These are phyloP conservation scores for Trinorchestia longiramus DNA, from an alignment of 1,140 invertebrate species.

Conservation along the genomic window DNA sequence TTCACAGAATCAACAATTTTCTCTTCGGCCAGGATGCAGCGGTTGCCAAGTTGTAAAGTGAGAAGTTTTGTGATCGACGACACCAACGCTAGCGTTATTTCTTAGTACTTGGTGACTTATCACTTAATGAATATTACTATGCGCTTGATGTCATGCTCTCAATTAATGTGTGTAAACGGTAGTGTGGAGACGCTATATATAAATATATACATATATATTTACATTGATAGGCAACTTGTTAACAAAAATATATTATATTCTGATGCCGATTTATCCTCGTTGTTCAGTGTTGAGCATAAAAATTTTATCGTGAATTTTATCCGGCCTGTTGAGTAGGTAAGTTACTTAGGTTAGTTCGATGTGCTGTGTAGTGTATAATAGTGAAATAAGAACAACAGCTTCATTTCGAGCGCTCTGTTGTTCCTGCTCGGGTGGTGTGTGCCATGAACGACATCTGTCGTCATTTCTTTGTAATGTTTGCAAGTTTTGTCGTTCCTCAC, in stretches of 20 bases:
- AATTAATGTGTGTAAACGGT: neutral
- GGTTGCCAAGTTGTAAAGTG: neutral
- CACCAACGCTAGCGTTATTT: neutral
- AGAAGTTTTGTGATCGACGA: constrained; percentile 16
- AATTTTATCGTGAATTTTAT: constrained; percentile 42
- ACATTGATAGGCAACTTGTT: neutral
- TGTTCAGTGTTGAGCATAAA: constrained; percentile 41
- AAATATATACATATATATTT: constrained; percentile 18
- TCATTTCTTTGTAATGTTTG: neutral
- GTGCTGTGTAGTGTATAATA: constrained; percentile 1
- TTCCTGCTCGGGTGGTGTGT: neutral
- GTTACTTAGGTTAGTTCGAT: neutral
- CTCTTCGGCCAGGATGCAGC: neutral
- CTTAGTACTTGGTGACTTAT: neutral
- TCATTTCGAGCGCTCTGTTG: neutral
- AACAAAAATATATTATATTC: neutral
- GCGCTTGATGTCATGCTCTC: constrained; percentile 19
- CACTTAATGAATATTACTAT: neutral
- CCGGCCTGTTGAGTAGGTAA: constrained; percentile 35
- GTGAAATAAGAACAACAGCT: neutral
- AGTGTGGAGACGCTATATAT: neutral
- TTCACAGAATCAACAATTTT: neutral
- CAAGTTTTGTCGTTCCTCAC: neutral
- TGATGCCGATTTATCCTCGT: constrained; percentile 24
- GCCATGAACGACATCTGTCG: neutral